A percentile compares a stretch with the other conserved stretches of the same genome.
These are phyloP conservation scores for Rhopalosiphum maidis DNA, from an alignment of 1,140 invertebrate species.

Conservation along the genomic window DNA sequence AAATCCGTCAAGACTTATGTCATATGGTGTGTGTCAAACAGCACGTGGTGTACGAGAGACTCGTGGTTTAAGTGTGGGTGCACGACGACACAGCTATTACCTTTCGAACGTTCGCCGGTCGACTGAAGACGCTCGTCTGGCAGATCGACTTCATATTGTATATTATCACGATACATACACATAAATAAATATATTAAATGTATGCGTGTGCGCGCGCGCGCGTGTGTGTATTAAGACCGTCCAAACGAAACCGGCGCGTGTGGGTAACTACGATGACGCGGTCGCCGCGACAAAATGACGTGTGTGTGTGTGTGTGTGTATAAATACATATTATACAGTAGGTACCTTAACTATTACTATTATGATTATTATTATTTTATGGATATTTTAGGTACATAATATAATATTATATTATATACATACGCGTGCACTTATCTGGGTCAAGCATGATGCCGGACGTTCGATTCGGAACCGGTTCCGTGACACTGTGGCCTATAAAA, in stretches of 20 bases:
- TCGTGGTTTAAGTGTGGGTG: neutral
- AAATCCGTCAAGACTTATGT: neutral
- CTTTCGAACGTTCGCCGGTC: neutral
- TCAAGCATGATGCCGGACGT: conserved; percentile 17
- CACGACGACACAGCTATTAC: neutral
- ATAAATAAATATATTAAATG: neutral
- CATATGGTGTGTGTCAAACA: no score
- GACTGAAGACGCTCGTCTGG: neutral
- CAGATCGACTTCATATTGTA: neutral
- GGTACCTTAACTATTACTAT: neutral
- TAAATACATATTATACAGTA: neutral
- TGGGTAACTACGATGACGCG: neutral
- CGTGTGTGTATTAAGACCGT: neutral
- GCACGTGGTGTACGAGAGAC: no score
- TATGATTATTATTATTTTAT: neutral
- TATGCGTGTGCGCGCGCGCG: neutral
- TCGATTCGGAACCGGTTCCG: conserved; percentile 37
- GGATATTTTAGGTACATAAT: neutral
- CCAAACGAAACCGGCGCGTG: neutral
- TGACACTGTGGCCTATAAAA: conserved; percentile 38
- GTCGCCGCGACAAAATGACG: neutral
- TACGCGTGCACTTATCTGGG: neutral
- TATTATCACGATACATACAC: neutral
- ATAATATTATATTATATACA: neutral
- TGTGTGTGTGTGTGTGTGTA: no score